phyloP scores from a whole-genome alignment of 23 tunicate genomes.

The Halocynthia aurantium region DNA sequence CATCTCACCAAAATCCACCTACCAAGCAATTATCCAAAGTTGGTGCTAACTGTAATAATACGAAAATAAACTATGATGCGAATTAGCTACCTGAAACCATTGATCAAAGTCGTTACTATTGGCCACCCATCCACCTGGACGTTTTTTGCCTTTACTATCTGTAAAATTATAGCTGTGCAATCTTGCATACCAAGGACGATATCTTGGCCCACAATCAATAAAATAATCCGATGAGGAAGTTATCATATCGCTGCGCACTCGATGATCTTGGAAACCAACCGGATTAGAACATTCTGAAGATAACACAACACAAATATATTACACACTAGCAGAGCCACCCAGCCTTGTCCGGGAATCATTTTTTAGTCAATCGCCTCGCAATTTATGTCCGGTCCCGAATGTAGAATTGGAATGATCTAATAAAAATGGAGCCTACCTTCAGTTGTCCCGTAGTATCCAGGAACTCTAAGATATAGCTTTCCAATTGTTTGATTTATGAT shows the following conservation, averaged over 20 bases:
- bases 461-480: constrained; percentile 12
- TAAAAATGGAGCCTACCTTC: neutral
- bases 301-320: neutral
- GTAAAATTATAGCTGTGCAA: constrained; percentile 1
- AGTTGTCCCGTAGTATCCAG: constrained; percentile 13
- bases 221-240: constrained; percentile 1
- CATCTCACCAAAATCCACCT: constrained; percentile 19
- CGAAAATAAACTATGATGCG: too few species aligned
- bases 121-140: constrained; percentile 30
- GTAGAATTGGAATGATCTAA: too few species aligned
- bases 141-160: neutral
- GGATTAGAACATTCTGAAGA: constrained; percentile 5
- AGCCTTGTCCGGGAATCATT: too few species aligned
- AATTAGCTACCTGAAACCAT: constrained; percentile 20
- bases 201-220: constrained; percentile 1
- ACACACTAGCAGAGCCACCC: too few species aligned
- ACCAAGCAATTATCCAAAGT: neutral
- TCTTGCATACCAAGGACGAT: constrained; percentile 3
- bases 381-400: too few species aligned
- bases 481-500: neutral
- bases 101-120: constrained; percentile 3
- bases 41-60: too few species aligned
- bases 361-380: too few species aligned
- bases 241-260: neutral
- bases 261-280: constrained; percentile 11